phyloP scores from a whole-genome alignment of 2,888 invertebrate species.

The Andrena haemorrhoa region DNA sequence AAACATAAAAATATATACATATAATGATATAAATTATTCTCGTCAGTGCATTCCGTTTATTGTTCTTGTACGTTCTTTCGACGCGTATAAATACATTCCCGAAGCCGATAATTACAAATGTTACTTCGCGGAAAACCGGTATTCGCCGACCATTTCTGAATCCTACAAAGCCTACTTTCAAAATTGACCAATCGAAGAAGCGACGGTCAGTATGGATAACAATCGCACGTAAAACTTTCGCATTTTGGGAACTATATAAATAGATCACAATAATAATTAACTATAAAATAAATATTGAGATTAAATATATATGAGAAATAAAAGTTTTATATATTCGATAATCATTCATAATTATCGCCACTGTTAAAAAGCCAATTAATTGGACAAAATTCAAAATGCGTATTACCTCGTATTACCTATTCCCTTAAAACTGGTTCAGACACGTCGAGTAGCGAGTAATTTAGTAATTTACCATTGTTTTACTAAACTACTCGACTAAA shows the following conservation, averaged over 20 bases:
- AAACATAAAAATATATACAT: slow-evolving; percentile 18
- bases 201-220: background rate
- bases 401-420: too few species aligned
- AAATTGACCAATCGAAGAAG: slow-evolving; percentile 63
- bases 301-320: background rate
- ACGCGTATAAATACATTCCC: slow-evolving; percentile 17
- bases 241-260: background rate
- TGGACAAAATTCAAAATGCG: too few species aligned
- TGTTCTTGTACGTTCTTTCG: background rate
- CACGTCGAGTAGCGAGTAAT: too few species aligned
- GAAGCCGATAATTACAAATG: slow-evolving; percentile 42
- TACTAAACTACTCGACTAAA: too few species aligned
- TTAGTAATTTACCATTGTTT: too few species aligned
- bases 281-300: too few species aligned
- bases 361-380: too few species aligned
- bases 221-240: slow-evolving; percentile 3
- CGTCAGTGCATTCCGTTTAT: slow-evolving; percentile 31
- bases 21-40: slow-evolving; percentile 11
- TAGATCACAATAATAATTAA: too few species aligned
- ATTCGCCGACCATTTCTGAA: slow-evolving; percentile 70
- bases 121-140: slow-evolving; percentile 31
- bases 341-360: too few species aligned
- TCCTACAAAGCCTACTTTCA: slow-evolving; percentile 47
- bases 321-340: background rate
- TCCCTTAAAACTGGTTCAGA: too few species aligned